Conservation (phyloP, 2,888 invertebrate genomes). For the Chalcis sispes region DNA sequence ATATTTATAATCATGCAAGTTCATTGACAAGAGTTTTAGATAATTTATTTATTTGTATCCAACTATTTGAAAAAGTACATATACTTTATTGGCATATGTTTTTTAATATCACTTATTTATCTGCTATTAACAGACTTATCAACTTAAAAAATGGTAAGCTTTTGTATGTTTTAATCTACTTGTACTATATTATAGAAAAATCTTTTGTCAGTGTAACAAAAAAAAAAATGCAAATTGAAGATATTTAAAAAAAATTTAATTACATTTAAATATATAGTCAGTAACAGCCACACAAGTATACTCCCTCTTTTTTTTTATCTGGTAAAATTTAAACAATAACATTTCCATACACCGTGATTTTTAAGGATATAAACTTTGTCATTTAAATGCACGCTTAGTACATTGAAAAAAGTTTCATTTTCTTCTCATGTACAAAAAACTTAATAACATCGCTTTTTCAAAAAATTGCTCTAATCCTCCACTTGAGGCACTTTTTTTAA, state of each 20-base stretch:
- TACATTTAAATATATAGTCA: conserved; percentile 44
- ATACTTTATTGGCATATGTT: conserved; percentile 47
- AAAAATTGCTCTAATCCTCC: conserved; percentile 15
- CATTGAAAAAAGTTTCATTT: conserved; percentile 26
- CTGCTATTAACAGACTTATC: conserved; percentile 19
- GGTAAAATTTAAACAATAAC: conserved; percentile 39
- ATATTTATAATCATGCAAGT: conserved; percentile 51
- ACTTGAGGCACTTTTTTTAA: conserved; percentile 30
- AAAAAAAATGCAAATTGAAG: conserved; percentile 33
- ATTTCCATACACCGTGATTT: conserved; percentile 47
- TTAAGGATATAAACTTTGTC: conserved; percentile 46
- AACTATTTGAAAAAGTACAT: conserved; percentile 55
- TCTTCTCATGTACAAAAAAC: conserved; percentile 32
- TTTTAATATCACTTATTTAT: conserved; percentile 47
- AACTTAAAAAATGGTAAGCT: conserved; percentile 24
- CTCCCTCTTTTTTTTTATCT: conserved; percentile 30
- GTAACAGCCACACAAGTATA: conserved; percentile 25
- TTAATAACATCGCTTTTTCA: conserved; percentile 26
- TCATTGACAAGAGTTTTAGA: conserved; percentile 56
- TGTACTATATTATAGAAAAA: conserved; percentile 44
- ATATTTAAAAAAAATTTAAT: conserved; percentile 43
- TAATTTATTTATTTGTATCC: conserved; percentile 59
- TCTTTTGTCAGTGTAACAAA: conserved; percentile 46
- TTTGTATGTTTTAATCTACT: conserved; percentile 46
- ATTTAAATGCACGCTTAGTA: conserved; percentile 48